Evolutionary conservation across 2,888 invertebrate genomes (phyloP).

Genomic region (Clanis bilineata): DNA sequence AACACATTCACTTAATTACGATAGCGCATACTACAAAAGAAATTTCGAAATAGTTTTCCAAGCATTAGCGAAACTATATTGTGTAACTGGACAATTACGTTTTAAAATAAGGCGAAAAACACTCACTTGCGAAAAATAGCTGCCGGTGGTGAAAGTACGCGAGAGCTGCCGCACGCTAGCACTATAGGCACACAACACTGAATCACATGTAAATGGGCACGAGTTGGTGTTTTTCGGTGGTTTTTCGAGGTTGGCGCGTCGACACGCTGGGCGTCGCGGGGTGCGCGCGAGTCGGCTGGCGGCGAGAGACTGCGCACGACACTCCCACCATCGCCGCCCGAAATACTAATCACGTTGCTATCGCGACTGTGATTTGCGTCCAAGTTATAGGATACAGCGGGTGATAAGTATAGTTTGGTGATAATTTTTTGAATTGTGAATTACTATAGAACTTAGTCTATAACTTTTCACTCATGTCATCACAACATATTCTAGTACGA

Average conservation of each 20-base stretch:
- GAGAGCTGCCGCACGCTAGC: slow-evolving; percentile 45
- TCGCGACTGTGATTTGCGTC: slow-evolving; percentile 59
- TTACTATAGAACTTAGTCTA: too few relatives aligned
- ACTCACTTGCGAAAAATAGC: slow-evolving; percentile 68
- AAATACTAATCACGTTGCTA: slow-evolving; percentile 79
- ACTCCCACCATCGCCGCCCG: slow-evolving; percentile 68
- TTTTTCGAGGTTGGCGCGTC: slow-evolving; percentile 59
- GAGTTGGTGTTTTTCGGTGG: slow-evolving; percentile 42
- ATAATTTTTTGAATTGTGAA: neutral
- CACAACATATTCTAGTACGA: too few relatives aligned
- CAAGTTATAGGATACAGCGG: slow-evolving; percentile 51
- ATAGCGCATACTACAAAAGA: slow-evolving; percentile 30
- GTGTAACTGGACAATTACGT: slow-evolving; percentile 62
- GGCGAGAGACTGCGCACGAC: slow-evolving; percentile 74
- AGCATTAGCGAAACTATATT: slow-evolving; percentile 52
- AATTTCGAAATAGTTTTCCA: slow-evolving; percentile 45
- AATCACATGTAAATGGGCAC: slow-evolving; percentile 56
- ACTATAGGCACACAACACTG: slow-evolving; percentile 67
- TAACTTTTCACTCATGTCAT: too few relatives aligned
- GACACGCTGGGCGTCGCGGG: slow-evolving; percentile 53
- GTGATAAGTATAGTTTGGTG: neutral
- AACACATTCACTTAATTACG: slow-evolving; percentile 18
- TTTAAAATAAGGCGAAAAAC: slow-evolving; percentile 63
- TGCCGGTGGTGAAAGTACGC: slow-evolving; percentile 55
- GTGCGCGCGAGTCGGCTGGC: slow-evolving; percentile 67